These are phyloP conservation scores for Morpho achilles DNA, from an alignment of 2,888 invertebrate species.

Conservation along the genomic window DNA sequence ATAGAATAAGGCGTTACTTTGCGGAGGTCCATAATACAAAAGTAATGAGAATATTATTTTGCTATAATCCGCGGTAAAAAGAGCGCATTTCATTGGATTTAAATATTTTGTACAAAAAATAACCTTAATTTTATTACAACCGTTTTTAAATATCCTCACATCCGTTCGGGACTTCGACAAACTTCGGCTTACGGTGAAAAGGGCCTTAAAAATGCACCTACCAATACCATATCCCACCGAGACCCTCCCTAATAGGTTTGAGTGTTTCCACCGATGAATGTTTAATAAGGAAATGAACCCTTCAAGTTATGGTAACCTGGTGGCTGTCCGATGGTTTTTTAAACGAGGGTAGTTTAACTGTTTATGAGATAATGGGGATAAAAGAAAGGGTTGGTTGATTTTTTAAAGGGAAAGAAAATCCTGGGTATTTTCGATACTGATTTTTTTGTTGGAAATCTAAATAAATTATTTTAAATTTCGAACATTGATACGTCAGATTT, in stretches of 20 bases:
- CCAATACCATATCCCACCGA: constrained; percentile 37
- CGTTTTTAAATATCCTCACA: background rate
- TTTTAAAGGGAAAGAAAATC: constrained; percentile 11
- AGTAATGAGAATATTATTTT: too few relatives aligned
- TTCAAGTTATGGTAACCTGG: constrained; percentile 46
- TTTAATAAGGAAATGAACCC: constrained; percentile 62
- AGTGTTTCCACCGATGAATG: constrained; percentile 69
- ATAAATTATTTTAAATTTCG: too few relatives aligned
- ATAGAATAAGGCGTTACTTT: too few relatives aligned
- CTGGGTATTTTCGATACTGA: constrained; percentile 3
- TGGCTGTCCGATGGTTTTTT: constrained; percentile 28
- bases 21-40: too few relatives aligned
- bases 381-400: constrained; percentile 17
- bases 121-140: background rate
- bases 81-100: too few relatives aligned
- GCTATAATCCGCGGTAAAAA: too few relatives aligned
- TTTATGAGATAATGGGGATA: constrained; percentile 26
- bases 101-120: too few relatives aligned
- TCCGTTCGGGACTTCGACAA: background rate
- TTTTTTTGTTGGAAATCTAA: too few relatives aligned
- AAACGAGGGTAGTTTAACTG: constrained; percentile 29
- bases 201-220: constrained; percentile 59
- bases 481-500: too few relatives aligned
- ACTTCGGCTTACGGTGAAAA: constrained; percentile 28
- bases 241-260: constrained; percentile 55